Evolutionary conservation across 1,140 invertebrate species (phyloP), one percentile per base, ranked within the genome.

Genomic region (Aphelinus atriplicis): DNA sequence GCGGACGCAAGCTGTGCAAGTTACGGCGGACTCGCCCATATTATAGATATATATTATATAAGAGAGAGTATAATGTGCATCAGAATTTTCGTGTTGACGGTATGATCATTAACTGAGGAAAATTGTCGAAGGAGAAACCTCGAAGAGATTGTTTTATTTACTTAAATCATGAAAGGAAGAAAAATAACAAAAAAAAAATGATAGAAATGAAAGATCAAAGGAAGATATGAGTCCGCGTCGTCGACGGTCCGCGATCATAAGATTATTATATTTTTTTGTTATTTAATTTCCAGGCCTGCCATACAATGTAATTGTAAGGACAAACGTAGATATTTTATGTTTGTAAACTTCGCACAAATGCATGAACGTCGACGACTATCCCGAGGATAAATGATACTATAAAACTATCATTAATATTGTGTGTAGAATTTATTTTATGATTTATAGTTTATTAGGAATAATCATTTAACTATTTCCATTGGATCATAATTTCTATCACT

Each of bases 131-230:
- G 51, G 45, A 57, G 53, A 58, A 63, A 50, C 60, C 60, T 70
- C 53, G 45, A 71, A 75, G 74, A 75, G 74, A 75, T 75, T 75
- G 74, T 75, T 71, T 50, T 61, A 75, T 75, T 75, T 75, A 75
- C 74, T 75, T 75, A 75, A 75, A 64, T 70, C 6, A 1, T 9
- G 9, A 71, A 62, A 64, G 48, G 5, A 47, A 7, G 4, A 45
- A 55, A 55, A 66, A 66, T 55, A 47, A 43, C 7, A 43, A 43
- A 0, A 58, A 42, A 58, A 2, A 47, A 42, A 69, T 58, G 48
- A 42, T 2, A 53, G 63, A 53, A 6, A 5, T 26, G 9, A 53
- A 10, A 43, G n/a, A 6, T 42, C 43, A 64, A 62, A 53, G 48
- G n/a, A 55, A 45, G 42, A 55, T 6, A 46, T 55, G 43, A 56